Percentiles rank a stretch among this genome's conserved stretches.
phyloP scores from a whole-genome alignment of 1,140 invertebrate genomes.

The Chironomus striatipennis region DNA sequence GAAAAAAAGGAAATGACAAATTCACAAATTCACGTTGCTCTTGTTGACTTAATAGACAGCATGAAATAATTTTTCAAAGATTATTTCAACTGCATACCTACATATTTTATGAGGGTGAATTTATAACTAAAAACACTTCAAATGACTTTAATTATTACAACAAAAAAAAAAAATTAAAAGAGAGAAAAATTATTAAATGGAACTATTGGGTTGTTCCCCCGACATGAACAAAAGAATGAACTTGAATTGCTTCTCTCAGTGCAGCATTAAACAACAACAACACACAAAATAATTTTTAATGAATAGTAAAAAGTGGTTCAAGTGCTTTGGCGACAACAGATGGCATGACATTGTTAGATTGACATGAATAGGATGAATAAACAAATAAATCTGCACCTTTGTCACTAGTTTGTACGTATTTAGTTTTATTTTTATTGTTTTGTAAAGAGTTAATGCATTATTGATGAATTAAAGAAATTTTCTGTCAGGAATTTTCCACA shows the following conservation, averaged over 20 bases:
- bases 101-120: background rate
- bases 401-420: too few relatives aligned
- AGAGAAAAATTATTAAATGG: conserved; percentile 11
- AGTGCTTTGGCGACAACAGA: conserved; percentile 16
- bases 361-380: background rate
- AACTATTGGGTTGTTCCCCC: background rate
- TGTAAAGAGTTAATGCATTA: too few relatives aligned
- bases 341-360: conserved; percentile 4
- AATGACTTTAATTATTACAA: conserved; percentile 11
- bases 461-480: too few relatives aligned
- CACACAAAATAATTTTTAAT: background rate
- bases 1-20: too few relatives aligned
- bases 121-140: background rate
- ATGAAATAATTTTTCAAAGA: background rate
- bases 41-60: conserved; percentile 11
- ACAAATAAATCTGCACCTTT: conserved; percentile 8
- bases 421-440: too few relatives aligned
- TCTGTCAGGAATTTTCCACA: too few relatives aligned
- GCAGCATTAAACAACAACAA: too few relatives aligned
- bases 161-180: background rate
- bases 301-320: conserved; percentile 14
- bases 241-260: background rate
- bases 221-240: background rate
- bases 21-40: too few relatives aligned
- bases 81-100: background rate